Conservation (phyloP, 2,797 vertebrate genomes). For the Chromobotia macracanthus region DNA sequence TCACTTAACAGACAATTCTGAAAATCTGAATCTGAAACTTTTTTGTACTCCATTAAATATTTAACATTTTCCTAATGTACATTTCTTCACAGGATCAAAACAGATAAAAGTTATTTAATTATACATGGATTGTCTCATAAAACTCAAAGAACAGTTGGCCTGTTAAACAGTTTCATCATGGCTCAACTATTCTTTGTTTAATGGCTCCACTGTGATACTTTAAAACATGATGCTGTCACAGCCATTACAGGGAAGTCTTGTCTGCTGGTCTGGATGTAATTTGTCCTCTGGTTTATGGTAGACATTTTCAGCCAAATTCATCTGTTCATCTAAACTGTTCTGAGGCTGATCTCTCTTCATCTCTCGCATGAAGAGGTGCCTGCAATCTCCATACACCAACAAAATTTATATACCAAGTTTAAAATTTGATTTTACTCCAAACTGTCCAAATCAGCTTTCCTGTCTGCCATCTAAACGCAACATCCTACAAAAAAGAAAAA, state of each 20-base stretch:
- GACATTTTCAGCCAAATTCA: conserved; percentile 48
- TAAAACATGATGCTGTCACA: conserved; percentile 16
- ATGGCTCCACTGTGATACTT: background rate
- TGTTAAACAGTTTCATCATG: too few species aligned
- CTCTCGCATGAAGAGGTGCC: conserved; percentile 32
- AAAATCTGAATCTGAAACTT: too few species aligned
- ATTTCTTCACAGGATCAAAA: too few species aligned
- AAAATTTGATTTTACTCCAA: conserved; percentile 39
- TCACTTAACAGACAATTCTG: background rate
- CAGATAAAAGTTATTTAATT: too few species aligned
- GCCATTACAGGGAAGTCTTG: conserved; percentile 34
- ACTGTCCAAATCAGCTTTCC: conserved; percentile 48
- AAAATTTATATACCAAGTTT: too few species aligned
- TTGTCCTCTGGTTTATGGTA: conserved; percentile 51
- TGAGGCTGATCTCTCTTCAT: conserved; percentile 51
- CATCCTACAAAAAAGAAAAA: conserved; percentile 34
- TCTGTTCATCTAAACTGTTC: conserved; percentile 54
- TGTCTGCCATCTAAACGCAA: conserved; percentile 40
- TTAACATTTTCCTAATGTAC: too few species aligned
- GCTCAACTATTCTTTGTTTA: too few species aligned
- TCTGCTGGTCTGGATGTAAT: conserved; percentile 53
- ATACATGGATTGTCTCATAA: too few species aligned
- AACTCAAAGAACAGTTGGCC: too few species aligned
- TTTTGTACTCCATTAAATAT: too few species aligned
- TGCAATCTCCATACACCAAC: conserved; percentile 42